A percentile compares a stretch with the other conserved stretches of the same genome.
phyloP scores from a whole-genome alignment of 2,113 vertebrate species.

The Sceloporus undulatus region DNA sequence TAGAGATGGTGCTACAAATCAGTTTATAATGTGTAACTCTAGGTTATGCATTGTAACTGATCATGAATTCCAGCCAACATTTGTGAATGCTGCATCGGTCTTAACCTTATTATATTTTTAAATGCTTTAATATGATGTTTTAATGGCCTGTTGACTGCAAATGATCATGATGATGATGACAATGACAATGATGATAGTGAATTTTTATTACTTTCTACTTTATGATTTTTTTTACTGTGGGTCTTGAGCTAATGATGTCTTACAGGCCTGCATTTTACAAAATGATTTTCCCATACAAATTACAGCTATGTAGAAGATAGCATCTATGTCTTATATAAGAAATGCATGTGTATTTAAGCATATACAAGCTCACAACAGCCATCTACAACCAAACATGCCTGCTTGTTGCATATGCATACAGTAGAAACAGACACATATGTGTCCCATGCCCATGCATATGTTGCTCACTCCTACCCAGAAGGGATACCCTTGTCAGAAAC shows the following conservation, averaged over 20 bases:
- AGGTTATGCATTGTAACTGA: too few relatives aligned
- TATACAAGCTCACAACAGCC: background rate
- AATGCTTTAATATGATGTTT: background rate
- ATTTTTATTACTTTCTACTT: background rate
- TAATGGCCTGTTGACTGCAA: background rate
- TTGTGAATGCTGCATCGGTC: too few relatives aligned
- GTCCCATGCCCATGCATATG: background rate
- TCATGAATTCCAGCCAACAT: too few relatives aligned
- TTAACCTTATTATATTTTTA: too few relatives aligned
- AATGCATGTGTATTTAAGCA: background rate
- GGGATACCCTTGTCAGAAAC: background rate
- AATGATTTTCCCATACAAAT: background rate
- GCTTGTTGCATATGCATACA: background rate
- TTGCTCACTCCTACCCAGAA: background rate
- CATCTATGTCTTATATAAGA: background rate
- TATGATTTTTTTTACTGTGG: background rate
- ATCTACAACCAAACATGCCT: background rate
- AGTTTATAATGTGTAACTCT: too few relatives aligned
- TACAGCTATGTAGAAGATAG: background rate
- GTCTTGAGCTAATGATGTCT: background rate
- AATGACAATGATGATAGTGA: background rate
- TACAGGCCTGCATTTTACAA: background rate
- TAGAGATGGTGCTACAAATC: too few relatives aligned
- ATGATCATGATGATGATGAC: background rate
- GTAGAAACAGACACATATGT: background rate